Percentiles rank a stretch among this genome's conserved stretches.
phyloP scores from a whole-genome alignment of 37 sponge, comb jelly and placozoan species.

The Ianthella basta region DNA sequence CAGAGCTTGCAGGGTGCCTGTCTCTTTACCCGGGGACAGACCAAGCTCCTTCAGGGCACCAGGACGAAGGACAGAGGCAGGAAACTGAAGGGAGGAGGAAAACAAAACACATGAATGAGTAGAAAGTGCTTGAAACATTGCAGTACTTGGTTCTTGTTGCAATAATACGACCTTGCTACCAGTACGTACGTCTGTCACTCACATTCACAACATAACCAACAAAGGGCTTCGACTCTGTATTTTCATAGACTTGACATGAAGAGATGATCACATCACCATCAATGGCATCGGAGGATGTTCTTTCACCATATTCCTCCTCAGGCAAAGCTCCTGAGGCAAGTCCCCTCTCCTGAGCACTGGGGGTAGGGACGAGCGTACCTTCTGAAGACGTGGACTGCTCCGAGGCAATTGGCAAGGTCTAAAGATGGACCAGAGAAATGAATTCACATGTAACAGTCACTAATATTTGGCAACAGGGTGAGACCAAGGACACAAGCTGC shows the following conservation, averaged over 20 bases:
- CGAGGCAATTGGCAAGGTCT: too few relatives aligned
- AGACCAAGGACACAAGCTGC: background rate
- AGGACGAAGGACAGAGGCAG: constrained; percentile 31
- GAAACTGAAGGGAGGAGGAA: constrained; percentile 53
- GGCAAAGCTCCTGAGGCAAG: constrained; percentile 33
- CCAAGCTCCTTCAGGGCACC: constrained; percentile 30
- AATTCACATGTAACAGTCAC: too few relatives aligned
- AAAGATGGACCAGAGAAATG: too few relatives aligned
- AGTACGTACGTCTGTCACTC: too few relatives aligned
- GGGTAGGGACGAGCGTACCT: too few relatives aligned
- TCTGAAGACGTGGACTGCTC: too few relatives aligned
- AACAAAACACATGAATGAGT: background rate
- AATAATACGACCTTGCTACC: background rate
- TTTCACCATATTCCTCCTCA: background rate
- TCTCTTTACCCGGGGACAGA: background rate
- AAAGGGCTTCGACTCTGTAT: background rate
- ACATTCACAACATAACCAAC: background rate
- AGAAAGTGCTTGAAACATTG: background rate
- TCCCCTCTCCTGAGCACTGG: too few relatives aligned
- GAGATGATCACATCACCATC: background rate
- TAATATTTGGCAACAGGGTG: too few relatives aligned
- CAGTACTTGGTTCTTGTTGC: background rate
- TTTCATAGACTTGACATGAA: background rate
- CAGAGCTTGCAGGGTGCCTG: constrained; percentile 35
- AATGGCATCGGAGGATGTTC: background rate